Percentiles rank a stretch among this genome's conserved stretches.
phyloP scores from a whole-genome alignment of 2,888 invertebrate species.

The Diarsia rubi region DNA sequence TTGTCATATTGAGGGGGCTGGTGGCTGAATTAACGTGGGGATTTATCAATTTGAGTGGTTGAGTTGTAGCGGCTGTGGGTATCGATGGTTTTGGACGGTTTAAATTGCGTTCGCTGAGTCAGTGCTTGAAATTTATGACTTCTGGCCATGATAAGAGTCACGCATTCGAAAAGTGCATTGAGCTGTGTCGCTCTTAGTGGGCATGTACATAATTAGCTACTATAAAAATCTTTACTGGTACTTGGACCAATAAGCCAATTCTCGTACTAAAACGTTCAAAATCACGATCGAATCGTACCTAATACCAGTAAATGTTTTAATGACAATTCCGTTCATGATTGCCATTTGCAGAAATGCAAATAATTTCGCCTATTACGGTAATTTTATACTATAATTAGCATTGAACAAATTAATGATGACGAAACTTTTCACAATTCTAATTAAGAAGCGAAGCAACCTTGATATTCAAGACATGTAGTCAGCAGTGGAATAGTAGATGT shows the following conservation, averaged over 20 bases:
- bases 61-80: background rate
- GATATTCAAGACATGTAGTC: conserved; percentile 39
- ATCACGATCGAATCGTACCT: background rate
- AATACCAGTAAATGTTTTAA: background rate
- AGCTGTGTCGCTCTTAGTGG: background rate
- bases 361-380: background rate
- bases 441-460: conserved; percentile 22
- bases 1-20: conserved; percentile 6
- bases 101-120: background rate
- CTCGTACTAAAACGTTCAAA: background rate
- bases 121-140: background rate
- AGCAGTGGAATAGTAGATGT: background rate
- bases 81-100: background rate
- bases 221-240: background rate
- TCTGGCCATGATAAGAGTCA: background rate
- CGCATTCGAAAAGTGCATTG: background rate
- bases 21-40: background rate
- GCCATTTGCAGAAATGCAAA: background rate
- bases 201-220: background rate
- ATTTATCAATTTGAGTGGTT: conserved; percentile 6
- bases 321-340: background rate
- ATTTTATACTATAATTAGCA: conserved; percentile 20
- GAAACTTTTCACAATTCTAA: conserved; percentile 37
- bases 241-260: background rate
- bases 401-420: conserved; percentile 29